Evolutionary conservation across 2,113 vertebrate species (phyloP).

Genomic region (Bubo blakistoni): DNA sequence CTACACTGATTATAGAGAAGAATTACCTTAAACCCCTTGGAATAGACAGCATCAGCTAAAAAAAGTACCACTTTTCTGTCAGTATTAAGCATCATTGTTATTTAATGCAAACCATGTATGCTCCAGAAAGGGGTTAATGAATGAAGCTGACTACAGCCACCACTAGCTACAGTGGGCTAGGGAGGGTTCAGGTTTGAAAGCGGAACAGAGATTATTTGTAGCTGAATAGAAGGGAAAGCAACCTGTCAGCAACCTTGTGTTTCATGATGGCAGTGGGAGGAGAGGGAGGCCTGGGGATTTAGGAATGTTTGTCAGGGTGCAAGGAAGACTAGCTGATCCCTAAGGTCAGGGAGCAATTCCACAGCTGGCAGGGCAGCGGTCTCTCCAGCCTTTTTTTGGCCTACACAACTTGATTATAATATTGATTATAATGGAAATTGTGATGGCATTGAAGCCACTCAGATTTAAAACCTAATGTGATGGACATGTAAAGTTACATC

Average conservation of each 20-base stretch:
- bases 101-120: not conserved
- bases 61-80: not conserved
- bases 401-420: not conserved
- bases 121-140: not conserved
- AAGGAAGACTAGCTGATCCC: not conserved
- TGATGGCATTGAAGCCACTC: not conserved
- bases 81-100: not conserved
- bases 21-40: not conserved
- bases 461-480: not conserved
- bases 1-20: not conserved
- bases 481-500: not conserved
- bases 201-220: not conserved
- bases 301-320: not conserved
- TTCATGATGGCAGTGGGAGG: not conserved
- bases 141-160: not conserved
- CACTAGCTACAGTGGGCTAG: not conserved
- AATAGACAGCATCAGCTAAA: not conserved
- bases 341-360: not conserved
- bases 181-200: not conserved
- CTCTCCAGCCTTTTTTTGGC: not conserved
- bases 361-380: fast-evolving
- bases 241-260: not conserved
- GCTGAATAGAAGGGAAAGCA: not conserved
- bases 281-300: not conserved
- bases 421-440: not conserved